phyloP scores from a whole-genome alignment of 92 coral and sea anemone species.

The Porites lobata region DNA sequence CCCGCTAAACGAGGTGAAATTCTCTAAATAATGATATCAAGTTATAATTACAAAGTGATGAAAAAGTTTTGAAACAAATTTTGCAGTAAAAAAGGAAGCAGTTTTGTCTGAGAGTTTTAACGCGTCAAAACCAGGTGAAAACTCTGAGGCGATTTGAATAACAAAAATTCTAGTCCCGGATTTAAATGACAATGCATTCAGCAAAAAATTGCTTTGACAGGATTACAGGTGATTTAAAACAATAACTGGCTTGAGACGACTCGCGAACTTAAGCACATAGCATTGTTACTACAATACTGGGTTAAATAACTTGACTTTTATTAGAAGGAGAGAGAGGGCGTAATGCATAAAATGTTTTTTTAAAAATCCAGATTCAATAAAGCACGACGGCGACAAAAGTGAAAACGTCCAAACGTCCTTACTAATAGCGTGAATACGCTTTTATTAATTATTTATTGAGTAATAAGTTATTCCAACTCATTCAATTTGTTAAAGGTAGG shows the following conservation, averaged over 20 bases:
- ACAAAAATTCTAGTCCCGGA: background rate
- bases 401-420: no score
- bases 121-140: background rate
- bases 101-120: background rate
- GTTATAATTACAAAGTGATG: background rate
- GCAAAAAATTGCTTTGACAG: background rate
- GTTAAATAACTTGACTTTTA: background rate
- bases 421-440: no score
- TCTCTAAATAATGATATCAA: background rate
- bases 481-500: no score
- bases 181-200: conserved; percentile 34
- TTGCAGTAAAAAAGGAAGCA: background rate
- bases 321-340: background rate
- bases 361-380: background rate
- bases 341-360: background rate
- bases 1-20: background rate
- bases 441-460: no score
- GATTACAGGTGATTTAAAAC: conserved; percentile 11
- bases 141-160: background rate
- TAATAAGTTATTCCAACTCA: no score
- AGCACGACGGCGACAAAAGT: no score
- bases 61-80: background rate
- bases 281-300: background rate
- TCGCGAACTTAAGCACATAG: background rate
- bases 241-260: background rate